A percentile compares a stretch with the other conserved stretches of the same genome.
Conservation (phyloP, 2,113 vertebrate species). For the Cygnus buccinator region DNA sequence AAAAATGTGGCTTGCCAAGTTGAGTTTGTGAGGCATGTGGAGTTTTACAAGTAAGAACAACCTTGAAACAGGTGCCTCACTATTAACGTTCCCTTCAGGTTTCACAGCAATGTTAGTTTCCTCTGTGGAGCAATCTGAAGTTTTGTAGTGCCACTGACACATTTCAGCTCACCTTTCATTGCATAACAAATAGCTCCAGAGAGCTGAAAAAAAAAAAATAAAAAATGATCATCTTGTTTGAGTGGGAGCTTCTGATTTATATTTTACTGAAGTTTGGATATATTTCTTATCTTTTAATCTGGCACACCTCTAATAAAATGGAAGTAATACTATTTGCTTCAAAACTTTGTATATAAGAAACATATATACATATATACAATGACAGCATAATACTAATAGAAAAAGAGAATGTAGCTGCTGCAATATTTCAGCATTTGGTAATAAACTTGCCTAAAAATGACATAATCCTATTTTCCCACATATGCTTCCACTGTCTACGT, state of each 20-base stretch:
- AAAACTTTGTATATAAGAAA: neutral
- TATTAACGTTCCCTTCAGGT: slow-evolving; percentile 21
- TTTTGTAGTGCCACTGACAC: slow-evolving; percentile 7
- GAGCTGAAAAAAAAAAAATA: neutral
- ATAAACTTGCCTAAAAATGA: slow-evolving; percentile 5
- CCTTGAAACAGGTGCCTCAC: neutral
- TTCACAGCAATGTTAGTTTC: slow-evolving; percentile 62
- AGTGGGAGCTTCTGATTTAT: neutral
- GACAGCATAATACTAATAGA: slow-evolving; percentile 11
- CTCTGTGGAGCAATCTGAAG: slow-evolving; percentile 70
- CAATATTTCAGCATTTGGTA: neutral
- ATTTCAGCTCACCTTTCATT: neutral
- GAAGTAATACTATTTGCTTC: neutral
- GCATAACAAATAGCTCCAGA: neutral
- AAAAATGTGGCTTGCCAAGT: neutral
- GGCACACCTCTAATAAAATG: slow-evolving; percentile 4
- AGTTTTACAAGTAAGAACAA: neutral
- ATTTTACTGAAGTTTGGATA: neutral
- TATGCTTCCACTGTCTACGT: slow-evolving; percentile 2
- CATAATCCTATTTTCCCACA: slow-evolving; percentile 14
- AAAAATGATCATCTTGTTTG: neutral
- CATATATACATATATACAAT: neutral
- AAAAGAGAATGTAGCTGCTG: neutral
- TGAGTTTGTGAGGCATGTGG: neutral
- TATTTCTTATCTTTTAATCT: neutral